phyloP scores from a whole-genome alignment of 1,140 invertebrate genomes.

The Leptestheria dahalacensis region DNA sequence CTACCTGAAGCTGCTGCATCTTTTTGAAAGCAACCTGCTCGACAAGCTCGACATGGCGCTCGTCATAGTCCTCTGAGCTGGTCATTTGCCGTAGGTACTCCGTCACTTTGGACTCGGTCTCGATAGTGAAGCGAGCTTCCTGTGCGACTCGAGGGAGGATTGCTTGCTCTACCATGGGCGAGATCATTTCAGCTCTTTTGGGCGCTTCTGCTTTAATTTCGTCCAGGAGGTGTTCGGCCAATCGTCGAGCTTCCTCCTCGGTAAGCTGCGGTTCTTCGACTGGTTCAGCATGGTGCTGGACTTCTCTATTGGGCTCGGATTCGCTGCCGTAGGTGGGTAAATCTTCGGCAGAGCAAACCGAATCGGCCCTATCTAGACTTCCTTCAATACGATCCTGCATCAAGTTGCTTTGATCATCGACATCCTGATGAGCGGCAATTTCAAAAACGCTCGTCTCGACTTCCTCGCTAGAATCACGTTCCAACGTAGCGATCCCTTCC shows the following conservation, averaged over 20 bases:
- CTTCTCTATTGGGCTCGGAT: slow-evolving; percentile 24
- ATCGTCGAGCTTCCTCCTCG: slow-evolving; percentile 29
- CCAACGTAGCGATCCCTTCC: neutral
- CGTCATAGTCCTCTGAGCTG: neutral
- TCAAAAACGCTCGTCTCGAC: slow-evolving; percentile 1
- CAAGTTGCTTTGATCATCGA: neutral
- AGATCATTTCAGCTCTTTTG: slow-evolving; percentile 24
- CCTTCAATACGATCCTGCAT: neutral
- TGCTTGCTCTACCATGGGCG: slow-evolving; percentile 23
- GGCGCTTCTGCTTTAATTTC: slow-evolving; percentile 37
- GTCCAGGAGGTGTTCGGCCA: slow-evolving; percentile 35
- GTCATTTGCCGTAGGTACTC: slow-evolving; percentile 30
- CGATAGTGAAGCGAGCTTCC: slow-evolving; percentile 14
- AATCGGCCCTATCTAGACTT: neutral
- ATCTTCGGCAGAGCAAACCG: neutral
- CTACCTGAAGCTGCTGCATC: slow-evolving; percentile 1
- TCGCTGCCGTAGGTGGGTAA: slow-evolving; percentile 3
- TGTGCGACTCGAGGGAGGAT: slow-evolving; percentile 18
- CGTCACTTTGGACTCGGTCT: slow-evolving; percentile 27
- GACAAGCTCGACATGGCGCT: slow-evolving; percentile 17
- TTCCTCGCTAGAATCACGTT: slow-evolving; percentile 12
- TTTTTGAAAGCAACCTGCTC: slow-evolving; percentile 24
- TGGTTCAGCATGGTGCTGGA: neutral
- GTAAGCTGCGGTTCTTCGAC: slow-evolving; percentile 19
- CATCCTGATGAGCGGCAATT: slow-evolving; percentile 12